Evolutionary conservation across 2,888 invertebrate species (phyloP), one percentile per base, ranked within the genome.

Genomic region (Plutella xylostella): DNA sequence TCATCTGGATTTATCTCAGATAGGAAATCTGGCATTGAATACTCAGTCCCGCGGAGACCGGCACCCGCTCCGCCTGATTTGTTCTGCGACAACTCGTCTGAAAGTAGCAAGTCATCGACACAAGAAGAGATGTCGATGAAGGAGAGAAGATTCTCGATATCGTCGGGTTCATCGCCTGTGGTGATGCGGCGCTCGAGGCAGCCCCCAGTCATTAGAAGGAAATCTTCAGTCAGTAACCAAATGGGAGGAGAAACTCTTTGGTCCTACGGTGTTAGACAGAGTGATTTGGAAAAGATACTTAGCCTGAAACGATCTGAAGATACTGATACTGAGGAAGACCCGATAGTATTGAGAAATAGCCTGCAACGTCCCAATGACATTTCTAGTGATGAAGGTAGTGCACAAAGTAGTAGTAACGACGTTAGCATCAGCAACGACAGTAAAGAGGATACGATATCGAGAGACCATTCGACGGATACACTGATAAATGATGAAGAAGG

Each of bases 1-100:
- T 80, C 83, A n/a, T 83, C 83, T 11, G 83, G 82, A 50, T 83
- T 83, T 56, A 63, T 76, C 22, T 82, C 82, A 34, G 82, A 83
- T 55, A 68, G 78, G 50, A 82, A 79, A 53, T 75, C 78, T 2
- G 63, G 62, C 25, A 49, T 52, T 37, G 69, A 72, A 47, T 48
- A 63, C 51, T 49, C 61, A 42, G 65, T 69, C 20, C 82, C 80
- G 30, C 78, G 74, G 43, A 66, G 83, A 50, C 80, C 79, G 15
- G 83, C 83, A n/a, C 83, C 83, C 21, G 80, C 82, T 6, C 83
- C 83, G 21, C 82, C 82, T 1, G 68, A 69, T 41, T 68, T 72
- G 12, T 72, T 73, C 46, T 71, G 73, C 40, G 78, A 80, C 48
- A 65, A 56, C 47, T 63, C 62, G 25, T 69, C 70, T 43, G 47